A percentile compares a stretch with the other conserved stretches of the same genome.
phyloP scores from a whole-genome alignment of 2,888 invertebrate genomes.

The Kuschelorhynchus macadamiae region DNA sequence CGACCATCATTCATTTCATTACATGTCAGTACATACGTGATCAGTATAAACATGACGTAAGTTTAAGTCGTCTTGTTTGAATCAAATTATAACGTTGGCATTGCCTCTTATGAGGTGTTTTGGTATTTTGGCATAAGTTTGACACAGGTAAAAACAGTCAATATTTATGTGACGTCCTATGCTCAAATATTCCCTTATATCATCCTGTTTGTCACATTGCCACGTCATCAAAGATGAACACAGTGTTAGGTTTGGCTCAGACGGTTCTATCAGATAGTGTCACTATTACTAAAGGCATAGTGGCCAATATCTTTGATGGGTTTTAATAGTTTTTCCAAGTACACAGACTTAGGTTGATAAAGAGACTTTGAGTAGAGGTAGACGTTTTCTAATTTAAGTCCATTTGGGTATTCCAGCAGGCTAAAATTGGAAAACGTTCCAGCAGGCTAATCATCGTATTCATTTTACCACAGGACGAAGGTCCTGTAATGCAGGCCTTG shows the following conservation, averaged over 20 bases:
- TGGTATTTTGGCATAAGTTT: constrained; percentile 62
- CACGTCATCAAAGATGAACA: constrained; percentile 39
- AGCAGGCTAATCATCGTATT: too few species aligned
- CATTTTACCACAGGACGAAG: too few species aligned
- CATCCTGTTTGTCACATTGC: constrained; percentile 32
- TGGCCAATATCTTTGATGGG: not conserved
- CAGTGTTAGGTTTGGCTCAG: constrained; percentile 34
- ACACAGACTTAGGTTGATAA: not conserved
- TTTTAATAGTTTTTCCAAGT: not conserved
- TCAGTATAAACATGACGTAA: constrained; percentile 6
- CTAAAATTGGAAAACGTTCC: too few species aligned
- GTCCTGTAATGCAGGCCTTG: too few species aligned
- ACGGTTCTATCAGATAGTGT: not conserved
- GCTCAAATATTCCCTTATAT: constrained; percentile 49
- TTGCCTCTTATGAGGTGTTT: constrained; percentile 65
- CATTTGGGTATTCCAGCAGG: not conserved
- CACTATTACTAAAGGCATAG: constrained; percentile 1
- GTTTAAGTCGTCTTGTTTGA: constrained; percentile 20
- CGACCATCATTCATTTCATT: too few species aligned
- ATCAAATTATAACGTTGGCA: constrained; percentile 59
- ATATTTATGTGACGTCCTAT: constrained; percentile 61
- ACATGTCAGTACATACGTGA: not conserved
- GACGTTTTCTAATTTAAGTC: not conserved
- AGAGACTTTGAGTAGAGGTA: not conserved
- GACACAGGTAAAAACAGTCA: constrained; percentile 62